Evolutionary conservation across 2,888 invertebrate genomes (phyloP).

Genomic region (Drosophila subsilvestris): DNA sequence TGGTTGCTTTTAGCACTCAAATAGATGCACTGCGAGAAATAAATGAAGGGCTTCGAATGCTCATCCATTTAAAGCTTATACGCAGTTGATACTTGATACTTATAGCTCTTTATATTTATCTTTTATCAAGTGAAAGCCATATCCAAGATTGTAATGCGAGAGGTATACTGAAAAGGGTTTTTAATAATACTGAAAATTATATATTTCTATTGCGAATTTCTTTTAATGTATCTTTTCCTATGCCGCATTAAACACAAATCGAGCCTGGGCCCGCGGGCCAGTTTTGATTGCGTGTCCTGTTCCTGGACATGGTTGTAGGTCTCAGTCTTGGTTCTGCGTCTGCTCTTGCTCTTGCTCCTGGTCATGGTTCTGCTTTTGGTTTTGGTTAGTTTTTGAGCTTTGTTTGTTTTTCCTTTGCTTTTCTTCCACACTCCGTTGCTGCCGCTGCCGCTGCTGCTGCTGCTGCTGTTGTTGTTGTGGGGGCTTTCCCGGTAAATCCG

Average conservation of each 20-base stretch:
- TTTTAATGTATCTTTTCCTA: constrained; percentile 24
- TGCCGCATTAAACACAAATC: constrained; percentile 48
- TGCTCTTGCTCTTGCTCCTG: constrained; percentile 35
- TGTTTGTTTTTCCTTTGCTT: constrained; percentile 43
- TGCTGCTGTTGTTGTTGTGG: constrained; percentile 8
- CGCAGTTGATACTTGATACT: neutral
- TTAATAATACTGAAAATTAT: neutral
- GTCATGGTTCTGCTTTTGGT: constrained; percentile 8
- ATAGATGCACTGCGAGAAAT: constrained; percentile 15
- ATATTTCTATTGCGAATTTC: neutral
- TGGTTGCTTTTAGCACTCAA: constrained; percentile 13
- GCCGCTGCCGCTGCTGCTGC: constrained; percentile 7
- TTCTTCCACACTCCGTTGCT: constrained; percentile 14
- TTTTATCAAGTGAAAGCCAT: no score
- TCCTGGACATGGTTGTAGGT: constrained; percentile 4
- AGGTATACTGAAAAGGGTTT: neutral
- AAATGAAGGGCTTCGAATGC: neutral
- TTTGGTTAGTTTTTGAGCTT: constrained; percentile 38
- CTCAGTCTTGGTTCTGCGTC: constrained; percentile 2
- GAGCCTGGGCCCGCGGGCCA: constrained; percentile 33
- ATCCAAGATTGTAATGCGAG: neutral
- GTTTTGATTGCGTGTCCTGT: constrained; percentile 40
- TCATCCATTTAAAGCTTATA: neutral
- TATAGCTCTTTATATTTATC: neutral
- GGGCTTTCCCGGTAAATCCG: constrained; percentile 37